Percentiles rank a stretch among this genome's conserved stretches.
These are phyloP conservation scores for Asarcornis scutulata DNA, from an alignment of 2,113 vertebrate genomes.

Conservation along the genomic window DNA sequence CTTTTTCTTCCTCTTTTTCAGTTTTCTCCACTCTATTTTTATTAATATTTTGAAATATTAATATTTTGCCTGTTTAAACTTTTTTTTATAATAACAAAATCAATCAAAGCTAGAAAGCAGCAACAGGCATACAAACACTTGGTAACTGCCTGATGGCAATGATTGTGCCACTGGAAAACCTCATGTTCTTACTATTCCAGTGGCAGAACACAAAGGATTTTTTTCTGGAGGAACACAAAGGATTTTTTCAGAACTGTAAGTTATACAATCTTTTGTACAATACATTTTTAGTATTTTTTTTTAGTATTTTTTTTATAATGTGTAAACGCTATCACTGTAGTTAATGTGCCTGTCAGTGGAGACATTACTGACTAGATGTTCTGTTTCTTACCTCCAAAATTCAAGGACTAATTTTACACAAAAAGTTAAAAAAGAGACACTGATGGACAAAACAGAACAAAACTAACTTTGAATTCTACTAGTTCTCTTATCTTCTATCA, in stretches of 20 bases:
- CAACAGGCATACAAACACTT: background rate
- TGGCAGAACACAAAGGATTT: background rate
- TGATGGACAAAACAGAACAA: background rate
- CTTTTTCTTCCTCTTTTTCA: background rate
- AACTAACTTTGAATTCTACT: background rate
- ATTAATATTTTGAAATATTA: background rate
- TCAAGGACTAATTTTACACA: background rate
- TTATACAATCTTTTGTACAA: background rate
- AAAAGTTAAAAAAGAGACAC: background rate
- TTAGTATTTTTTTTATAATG: background rate
- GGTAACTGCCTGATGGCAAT: background rate
- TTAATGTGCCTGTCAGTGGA: background rate
- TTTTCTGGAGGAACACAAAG: no score
- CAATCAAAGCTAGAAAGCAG: background rate
- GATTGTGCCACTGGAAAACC: background rate
- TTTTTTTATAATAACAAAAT: background rate
- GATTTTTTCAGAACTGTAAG: background rate
- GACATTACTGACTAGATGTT: no score
- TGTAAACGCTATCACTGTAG: background rate
- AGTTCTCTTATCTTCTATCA: background rate
- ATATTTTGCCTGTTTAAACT: background rate
- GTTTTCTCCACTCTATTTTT: background rate
- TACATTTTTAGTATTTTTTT: background rate
- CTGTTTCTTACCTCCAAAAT: background rate
- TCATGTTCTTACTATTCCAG: background rate